These are phyloP conservation scores for Hippocampus kuda DNA, from an alignment of 2,797 vertebrate genomes.

Conservation along the genomic window DNA sequence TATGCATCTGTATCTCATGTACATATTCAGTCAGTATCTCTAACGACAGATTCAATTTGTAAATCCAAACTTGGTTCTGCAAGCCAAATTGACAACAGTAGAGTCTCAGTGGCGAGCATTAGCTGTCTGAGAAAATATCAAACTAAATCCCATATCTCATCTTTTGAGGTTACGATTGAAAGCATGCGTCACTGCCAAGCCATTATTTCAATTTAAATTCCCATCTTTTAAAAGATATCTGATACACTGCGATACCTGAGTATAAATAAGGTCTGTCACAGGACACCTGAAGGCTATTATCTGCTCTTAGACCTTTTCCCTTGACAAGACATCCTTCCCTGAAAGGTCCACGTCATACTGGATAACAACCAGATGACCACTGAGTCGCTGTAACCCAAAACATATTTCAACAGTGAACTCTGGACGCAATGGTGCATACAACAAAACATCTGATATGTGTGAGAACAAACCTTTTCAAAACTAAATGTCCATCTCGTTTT, in stretches of 20 bases:
- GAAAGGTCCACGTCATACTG: slow-evolving; percentile 17
- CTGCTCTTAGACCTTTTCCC: slow-evolving; percentile 11
- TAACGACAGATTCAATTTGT: background rate
- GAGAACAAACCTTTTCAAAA: slow-evolving; percentile 1
- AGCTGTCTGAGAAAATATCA: slow-evolving; percentile 15
- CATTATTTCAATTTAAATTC: background rate
- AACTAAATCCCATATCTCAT: slow-evolving; percentile 9
- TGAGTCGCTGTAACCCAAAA: slow-evolving; percentile 23
- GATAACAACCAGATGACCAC: slow-evolving; percentile 46
- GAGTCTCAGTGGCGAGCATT: slow-evolving; percentile 20
- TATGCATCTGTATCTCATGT: too few species aligned
- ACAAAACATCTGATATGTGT: slow-evolving; percentile 38
- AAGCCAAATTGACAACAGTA: background rate
- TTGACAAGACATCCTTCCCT: slow-evolving; percentile 6
- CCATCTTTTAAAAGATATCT: background rate
- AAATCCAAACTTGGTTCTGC: background rate
- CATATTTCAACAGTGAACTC: slow-evolving; percentile 31
- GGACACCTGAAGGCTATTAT: slow-evolving; percentile 5
- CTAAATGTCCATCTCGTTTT: slow-evolving; percentile 2
- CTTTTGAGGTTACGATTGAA: slow-evolving; percentile 32
- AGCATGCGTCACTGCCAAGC: slow-evolving; percentile 22
- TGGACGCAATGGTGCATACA: slow-evolving; percentile 24
- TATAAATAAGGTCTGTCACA: slow-evolving; percentile 7
- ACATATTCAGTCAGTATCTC: background rate
- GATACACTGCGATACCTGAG: background rate